Evolutionary conservation across 2,888 invertebrate species (phyloP).

Genomic region (Poecilobothrus nobilitatus): DNA sequence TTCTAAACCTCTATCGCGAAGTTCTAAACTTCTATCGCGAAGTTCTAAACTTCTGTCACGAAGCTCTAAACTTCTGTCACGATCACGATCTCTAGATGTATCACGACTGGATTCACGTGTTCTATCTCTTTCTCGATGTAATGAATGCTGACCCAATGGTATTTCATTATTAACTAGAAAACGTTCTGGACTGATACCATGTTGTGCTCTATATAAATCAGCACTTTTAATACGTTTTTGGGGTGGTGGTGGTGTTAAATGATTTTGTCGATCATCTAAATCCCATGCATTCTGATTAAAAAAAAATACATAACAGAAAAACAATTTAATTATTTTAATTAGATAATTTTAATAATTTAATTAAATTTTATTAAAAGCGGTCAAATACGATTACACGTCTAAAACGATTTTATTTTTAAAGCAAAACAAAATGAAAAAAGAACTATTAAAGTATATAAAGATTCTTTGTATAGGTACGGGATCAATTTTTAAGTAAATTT

Average conservation of each 20-base stretch:
- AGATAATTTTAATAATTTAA: too few species aligned
- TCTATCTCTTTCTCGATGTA: conserved; percentile 26
- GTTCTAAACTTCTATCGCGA: conserved; percentile 47
- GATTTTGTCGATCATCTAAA: conserved; percentile 49
- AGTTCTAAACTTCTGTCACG: conserved; percentile 54
- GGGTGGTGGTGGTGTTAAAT: conserved; percentile 52
- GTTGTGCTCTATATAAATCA: conserved; percentile 58
- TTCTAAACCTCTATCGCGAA: conserved; percentile 51
- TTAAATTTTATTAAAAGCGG: too few species aligned
- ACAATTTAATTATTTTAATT: conserved; percentile 1
- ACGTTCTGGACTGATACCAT: conserved; percentile 45
- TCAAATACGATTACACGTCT: too few species aligned
- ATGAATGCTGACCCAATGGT: conserved; percentile 27
- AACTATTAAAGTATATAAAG: too few species aligned
- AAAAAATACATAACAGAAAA: conserved; percentile 9
- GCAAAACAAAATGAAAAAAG: too few species aligned
- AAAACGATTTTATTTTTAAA: too few species aligned
- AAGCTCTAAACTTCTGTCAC: neutral
- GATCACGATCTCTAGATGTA: conserved; percentile 30
- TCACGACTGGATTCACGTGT: conserved; percentile 28
- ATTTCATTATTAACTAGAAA: conserved; percentile 42
- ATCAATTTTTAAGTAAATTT: too few species aligned
- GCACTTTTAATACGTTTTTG: conserved; percentile 63
- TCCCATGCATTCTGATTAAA: conserved; percentile 49
- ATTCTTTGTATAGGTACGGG: too few species aligned